phyloP scores from a whole-genome alignment of 2,888 invertebrate genomes.

The Electrophaes corylata region DNA sequence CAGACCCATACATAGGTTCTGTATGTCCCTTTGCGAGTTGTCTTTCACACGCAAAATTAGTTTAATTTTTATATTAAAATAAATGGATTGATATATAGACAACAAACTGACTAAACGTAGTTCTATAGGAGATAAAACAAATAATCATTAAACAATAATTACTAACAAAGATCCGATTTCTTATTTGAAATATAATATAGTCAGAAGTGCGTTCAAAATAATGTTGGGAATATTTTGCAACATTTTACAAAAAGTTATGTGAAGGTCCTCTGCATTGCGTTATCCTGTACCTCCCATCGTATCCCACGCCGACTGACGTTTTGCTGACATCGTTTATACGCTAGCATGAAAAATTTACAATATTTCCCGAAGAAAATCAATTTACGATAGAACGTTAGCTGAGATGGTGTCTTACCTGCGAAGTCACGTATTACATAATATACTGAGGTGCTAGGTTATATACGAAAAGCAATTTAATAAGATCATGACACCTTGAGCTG shows the following conservation, averaged over 20 bases:
- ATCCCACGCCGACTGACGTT: slow-evolving; percentile 47
- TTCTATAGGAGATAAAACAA: too few species aligned
- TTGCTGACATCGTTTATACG: slow-evolving; percentile 52
- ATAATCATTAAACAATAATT: too few species aligned
- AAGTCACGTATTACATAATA: slow-evolving; percentile 70
- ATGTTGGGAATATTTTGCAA: too few species aligned
- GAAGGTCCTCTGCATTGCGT: not conserved
- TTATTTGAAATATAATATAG: too few species aligned
- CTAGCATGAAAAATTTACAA: slow-evolving; percentile 66
- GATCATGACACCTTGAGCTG: slow-evolving; percentile 46
- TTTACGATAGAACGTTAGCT: slow-evolving; percentile 70
- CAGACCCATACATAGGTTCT: too few species aligned
- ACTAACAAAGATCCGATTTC: too few species aligned
- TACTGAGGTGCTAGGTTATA: slow-evolving; percentile 47
- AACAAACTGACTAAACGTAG: too few species aligned
- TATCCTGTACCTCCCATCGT: slow-evolving; percentile 31
- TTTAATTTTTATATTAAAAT: too few species aligned
- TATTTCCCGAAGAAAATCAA: slow-evolving; percentile 74
- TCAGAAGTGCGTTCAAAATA: too few species aligned
- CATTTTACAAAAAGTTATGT: not conserved
- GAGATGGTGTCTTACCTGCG: slow-evolving; percentile 59
- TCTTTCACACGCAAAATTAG: too few species aligned
- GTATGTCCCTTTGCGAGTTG: too few species aligned
- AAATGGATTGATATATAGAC: too few species aligned
- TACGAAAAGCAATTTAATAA: slow-evolving; percentile 59